Conservation (phyloP, 2,888 invertebrate species). For the Amiota mariae region DNA sequence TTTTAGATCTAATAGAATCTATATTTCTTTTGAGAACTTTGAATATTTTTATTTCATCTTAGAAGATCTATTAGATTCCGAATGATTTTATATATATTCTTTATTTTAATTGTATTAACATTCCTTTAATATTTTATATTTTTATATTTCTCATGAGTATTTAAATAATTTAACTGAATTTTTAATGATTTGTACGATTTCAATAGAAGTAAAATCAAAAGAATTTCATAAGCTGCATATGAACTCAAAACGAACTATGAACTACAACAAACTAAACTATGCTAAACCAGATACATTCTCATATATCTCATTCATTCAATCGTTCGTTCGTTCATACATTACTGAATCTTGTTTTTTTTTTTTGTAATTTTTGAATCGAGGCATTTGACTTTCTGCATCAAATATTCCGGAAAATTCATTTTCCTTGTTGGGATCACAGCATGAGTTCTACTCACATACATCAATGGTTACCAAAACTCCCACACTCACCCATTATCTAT, state of each 20-base stretch:
- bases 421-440: slow-evolving; percentile 7
- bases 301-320: neutral
- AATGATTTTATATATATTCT: too few species aligned
- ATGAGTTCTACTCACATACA: neutral
- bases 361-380: slow-evolving; percentile 13
- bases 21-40: too few species aligned
- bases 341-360: slow-evolving; percentile 1
- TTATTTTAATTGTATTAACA: too few species aligned
- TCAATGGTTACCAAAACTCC: neutral
- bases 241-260: neutral
- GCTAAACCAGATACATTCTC: neutral
- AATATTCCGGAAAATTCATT: slow-evolving; percentile 7
- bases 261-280: too few species aligned
- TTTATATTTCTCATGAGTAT: too few species aligned
- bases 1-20: too few species aligned
- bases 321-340: neutral
- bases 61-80: too few species aligned
- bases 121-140: too few species aligned
- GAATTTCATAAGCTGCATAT: slow-evolving; percentile 19
- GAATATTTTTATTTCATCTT: too few species aligned
- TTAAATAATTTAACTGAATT: too few species aligned
- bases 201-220: neutral
- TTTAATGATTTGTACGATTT: neutral
- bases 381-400: slow-evolving; percentile 23
- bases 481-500: neutral